Percentiles rank a stretch among this genome's conserved stretches.
Conservation (phyloP, 2,888 invertebrate species). For the Branchipolynoe longqiensis region DNA sequence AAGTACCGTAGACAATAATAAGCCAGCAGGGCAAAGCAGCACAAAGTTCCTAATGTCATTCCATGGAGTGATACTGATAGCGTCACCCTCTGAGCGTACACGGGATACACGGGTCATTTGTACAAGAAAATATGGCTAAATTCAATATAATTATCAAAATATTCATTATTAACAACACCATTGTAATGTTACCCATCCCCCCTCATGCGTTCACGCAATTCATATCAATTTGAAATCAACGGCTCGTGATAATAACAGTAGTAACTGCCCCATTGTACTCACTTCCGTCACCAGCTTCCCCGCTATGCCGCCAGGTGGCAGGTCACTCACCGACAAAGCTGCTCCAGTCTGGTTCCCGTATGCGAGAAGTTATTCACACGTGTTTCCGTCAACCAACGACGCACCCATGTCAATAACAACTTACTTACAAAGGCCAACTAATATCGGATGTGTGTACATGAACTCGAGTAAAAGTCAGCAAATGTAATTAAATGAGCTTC, state of each 20-base stretch:
- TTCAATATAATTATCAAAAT: constrained; percentile 30
- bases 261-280: too few relatives aligned
- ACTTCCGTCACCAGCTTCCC: background rate
- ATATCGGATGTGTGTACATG: too few relatives aligned
- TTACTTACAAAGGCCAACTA: too few relatives aligned
- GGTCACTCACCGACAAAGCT: background rate
- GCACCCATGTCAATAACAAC: too few relatives aligned
- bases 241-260: too few relatives aligned
- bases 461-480: too few relatives aligned
- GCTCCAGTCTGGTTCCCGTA: background rate
- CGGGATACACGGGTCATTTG: constrained; percentile 4
- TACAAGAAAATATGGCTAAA: constrained; percentile 33
- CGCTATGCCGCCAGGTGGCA: background rate
- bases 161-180: background rate
- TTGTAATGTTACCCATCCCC: too few relatives aligned
- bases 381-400: too few relatives aligned
- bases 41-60: background rate
- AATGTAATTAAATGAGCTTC: too few relatives aligned
- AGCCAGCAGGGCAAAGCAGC: constrained; percentile 1
- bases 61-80: background rate
- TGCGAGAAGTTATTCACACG: too few relatives aligned
- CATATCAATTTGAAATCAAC: constrained; percentile 16
- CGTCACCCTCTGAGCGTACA: background rate
- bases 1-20: too few relatives aligned
- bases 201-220: too few relatives aligned